Percentiles rank a stretch among this genome's conserved stretches.
Evolutionary conservation across 1,140 invertebrate species (phyloP).

Genomic region (Chironomus striatipennis): DNA sequence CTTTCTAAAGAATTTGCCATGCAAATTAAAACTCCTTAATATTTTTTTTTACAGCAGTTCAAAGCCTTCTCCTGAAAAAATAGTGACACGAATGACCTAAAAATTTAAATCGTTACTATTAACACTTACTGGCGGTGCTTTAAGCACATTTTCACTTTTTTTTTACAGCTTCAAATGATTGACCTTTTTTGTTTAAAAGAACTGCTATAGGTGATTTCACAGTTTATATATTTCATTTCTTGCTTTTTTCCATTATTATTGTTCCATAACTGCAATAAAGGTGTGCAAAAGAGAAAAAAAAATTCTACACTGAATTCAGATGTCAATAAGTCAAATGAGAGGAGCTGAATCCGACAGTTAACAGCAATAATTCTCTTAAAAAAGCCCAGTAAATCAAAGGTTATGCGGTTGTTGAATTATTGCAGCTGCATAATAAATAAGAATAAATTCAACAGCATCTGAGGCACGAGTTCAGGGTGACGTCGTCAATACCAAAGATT

Average conservation of each 20-base stretch:
- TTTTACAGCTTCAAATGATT: neutral
- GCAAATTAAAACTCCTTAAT: neutral
- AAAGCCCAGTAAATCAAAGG: neutral
- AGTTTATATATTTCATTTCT: neutral
- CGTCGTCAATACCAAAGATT: neutral
- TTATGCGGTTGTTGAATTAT: slow-evolving; percentile 14
- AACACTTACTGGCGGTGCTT: neutral
- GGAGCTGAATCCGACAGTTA: neutral
- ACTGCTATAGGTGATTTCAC: neutral
- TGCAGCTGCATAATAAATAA: neutral
- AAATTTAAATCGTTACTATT: neutral
- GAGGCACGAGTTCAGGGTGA: neutral
- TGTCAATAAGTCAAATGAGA: slow-evolving; percentile 8
- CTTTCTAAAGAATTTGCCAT: neutral
- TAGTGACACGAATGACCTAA: slow-evolving; percentile 6
- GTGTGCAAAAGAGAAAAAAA: neutral
- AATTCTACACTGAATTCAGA: neutral
- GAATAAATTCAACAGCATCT: neutral
- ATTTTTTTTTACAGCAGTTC: too few species aligned
- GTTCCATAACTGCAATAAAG: neutral
- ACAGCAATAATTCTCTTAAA: neutral
- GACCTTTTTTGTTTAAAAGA: neutral
- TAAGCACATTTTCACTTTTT: neutral
- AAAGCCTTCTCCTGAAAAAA: neutral
- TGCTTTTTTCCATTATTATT: neutral